Evolutionary conservation across 2,888 invertebrate genomes (phyloP).

Genomic region (Troides helena): DNA sequence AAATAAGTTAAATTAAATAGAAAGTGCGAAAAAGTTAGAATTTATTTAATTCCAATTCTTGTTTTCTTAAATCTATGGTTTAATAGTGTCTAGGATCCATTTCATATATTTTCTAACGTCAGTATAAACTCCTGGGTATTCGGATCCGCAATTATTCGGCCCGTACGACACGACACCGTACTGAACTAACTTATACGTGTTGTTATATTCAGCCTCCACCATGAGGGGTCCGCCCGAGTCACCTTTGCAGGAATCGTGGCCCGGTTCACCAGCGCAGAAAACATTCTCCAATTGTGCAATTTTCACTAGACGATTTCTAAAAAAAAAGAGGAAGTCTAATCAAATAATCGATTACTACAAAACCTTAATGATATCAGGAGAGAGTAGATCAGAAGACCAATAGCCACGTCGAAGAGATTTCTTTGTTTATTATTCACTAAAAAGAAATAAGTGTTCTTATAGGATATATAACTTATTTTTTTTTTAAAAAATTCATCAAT

Average conservation of each 20-base stretch:
- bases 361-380: too few relatives aligned
- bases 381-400: too few relatives aligned
- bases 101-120: slow-evolving; percentile 55
- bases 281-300: neutral
- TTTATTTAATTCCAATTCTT: too few relatives aligned
- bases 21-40: too few relatives aligned
- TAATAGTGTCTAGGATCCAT: slow-evolving; percentile 55
- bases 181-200: slow-evolving; percentile 36
- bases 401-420: too few relatives aligned
- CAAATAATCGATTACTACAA: too few relatives aligned
- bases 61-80: slow-evolving; percentile 24
- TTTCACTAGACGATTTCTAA: neutral
- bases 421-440: too few relatives aligned
- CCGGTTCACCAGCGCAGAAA: slow-evolving; percentile 52
- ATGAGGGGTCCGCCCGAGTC: slow-evolving; percentile 84
- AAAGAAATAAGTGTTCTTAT: too few relatives aligned
- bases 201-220: slow-evolving; percentile 36
- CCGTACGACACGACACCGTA: slow-evolving; percentile 43
- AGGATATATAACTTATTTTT: too few relatives aligned
- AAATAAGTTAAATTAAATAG: too few relatives aligned
- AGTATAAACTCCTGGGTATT: slow-evolving; percentile 64
- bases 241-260: slow-evolving; percentile 81
- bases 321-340: neutral
- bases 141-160: slow-evolving; percentile 42
- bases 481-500: too few relatives aligned